These are phyloP conservation scores for Delia radicum DNA, from an alignment of 1,140 invertebrate species.

Conservation along the genomic window DNA sequence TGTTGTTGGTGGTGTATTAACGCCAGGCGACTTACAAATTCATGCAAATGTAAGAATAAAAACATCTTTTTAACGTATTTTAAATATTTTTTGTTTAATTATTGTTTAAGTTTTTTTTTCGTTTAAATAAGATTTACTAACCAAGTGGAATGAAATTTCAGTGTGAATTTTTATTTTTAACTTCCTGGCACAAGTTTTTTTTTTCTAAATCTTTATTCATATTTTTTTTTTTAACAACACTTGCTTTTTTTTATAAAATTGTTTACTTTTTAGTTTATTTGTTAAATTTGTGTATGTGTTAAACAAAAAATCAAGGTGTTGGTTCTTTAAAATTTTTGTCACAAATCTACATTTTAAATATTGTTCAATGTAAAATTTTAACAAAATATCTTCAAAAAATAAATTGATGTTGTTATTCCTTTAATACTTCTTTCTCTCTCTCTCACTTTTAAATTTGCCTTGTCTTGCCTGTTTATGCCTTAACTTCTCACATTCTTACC, in stretches of 20 bases:
- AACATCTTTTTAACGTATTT: neutral
- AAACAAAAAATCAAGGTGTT: neutral
- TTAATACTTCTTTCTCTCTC: neutral
- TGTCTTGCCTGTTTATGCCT: neutral
- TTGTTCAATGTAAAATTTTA: neutral
- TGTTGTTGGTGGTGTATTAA: constrained; percentile 47
- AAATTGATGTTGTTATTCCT: neutral
- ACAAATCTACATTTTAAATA: neutral
- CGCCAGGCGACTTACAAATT: constrained; percentile 55
- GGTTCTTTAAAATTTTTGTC: neutral
- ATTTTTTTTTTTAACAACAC: neutral
- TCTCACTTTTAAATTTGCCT: neutral
- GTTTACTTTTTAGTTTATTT: neutral
- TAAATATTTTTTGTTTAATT: neutral
- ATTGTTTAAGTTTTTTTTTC: neutral
- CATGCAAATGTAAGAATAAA: constrained; percentile 53
- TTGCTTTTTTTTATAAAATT: neutral
- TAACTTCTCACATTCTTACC: neutral
- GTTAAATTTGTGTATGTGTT: neutral
- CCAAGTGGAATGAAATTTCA: constrained; percentile 9
- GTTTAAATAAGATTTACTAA: neutral
- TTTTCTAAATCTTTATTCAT: no score
- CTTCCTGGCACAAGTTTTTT: neutral
- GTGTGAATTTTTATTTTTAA: neutral
- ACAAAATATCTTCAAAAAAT: neutral